Evolutionary conservation across 2,797 vertebrate genomes (phyloP).

Genomic region (Apodemus agrarius): DNA sequence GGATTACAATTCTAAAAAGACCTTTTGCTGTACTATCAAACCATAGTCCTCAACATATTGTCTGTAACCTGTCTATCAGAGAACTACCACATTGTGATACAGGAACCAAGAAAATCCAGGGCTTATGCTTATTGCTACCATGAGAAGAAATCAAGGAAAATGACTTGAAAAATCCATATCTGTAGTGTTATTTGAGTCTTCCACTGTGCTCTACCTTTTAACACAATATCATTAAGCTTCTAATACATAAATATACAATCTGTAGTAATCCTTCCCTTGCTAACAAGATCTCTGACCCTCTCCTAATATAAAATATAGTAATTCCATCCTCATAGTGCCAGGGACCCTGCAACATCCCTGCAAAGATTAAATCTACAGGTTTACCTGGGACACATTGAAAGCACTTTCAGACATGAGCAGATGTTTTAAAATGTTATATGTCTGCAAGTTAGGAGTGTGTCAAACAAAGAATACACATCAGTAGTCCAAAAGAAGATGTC

Average conservation of each 20-base stretch:
- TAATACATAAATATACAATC: background rate
- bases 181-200: background rate
- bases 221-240: background rate
- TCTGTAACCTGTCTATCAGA: background rate
- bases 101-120: too few relatives aligned
- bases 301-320: background rate
- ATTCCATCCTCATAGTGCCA: background rate
- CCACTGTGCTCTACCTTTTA: background rate
- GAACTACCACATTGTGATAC: background rate
- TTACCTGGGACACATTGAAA: too few relatives aligned
- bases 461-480: background rate
- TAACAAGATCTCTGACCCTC: background rate
- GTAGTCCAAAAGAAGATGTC: background rate
- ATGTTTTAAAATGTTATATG: too few relatives aligned
- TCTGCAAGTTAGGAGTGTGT: too few relatives aligned
- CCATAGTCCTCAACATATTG: background rate
- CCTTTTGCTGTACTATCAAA: background rate
- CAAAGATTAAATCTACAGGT: background rate
- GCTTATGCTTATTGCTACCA: background rate
- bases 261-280: background rate
- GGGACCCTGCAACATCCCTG: background rate
- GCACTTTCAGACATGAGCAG: too few relatives aligned
- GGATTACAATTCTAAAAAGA: background rate
- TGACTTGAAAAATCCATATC: background rate
- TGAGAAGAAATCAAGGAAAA: background rate